Evolutionary conservation across 1,140 invertebrate species (phyloP), one percentile per base, ranked within the genome.

Genomic region (Orchesella cincta): DNA sequence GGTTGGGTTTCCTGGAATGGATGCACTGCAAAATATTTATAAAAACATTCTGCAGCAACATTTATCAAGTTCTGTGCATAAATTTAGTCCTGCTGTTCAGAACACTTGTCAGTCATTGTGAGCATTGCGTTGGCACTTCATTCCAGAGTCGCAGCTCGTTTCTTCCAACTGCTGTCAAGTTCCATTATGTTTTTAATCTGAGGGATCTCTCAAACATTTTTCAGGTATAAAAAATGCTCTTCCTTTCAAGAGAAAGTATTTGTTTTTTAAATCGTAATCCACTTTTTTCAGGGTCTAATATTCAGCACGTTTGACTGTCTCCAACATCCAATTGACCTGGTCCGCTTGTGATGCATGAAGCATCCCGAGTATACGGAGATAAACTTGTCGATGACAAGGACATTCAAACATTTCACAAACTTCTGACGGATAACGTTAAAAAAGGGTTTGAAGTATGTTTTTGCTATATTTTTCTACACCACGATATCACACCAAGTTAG

Each of bases 141-240:
- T 84, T 90, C 92, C 81, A 94, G 95, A 86, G 91, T 93, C 1
- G 88, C 91, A 18, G 14, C 90, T 67, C 14, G 72, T 81, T 78
- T 74, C 46, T 81, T 64, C 96, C 96, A 1, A 98, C 96, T 31
- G 96, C 96, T 3, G 91, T 95, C 34, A 98, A 98, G 86, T 98
- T 97, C 83, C 96, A 98, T 86, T 98, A 98, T 83, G 92, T 98
- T 77, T 98, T 98, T 85, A 98, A 98, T 87, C 87, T 98, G 31
- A 86, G 97, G 74, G 97, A 98, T 84, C 88, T 98, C 39, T 97
- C 95, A 1, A 98, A 97, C 85, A 92, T 94, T 29, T 94, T 94
- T 83, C 92, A 94, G 88, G 91, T 92, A 87, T 84, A 77, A 81
- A 73, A 16, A 62, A 5, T 5, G 16, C 18, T 20, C 46, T 5